Evolutionary conservation across 1,140 invertebrate species (phyloP), one percentile per base, ranked within the genome.

Genomic region (Muscidifurax raptorellus): DNA sequence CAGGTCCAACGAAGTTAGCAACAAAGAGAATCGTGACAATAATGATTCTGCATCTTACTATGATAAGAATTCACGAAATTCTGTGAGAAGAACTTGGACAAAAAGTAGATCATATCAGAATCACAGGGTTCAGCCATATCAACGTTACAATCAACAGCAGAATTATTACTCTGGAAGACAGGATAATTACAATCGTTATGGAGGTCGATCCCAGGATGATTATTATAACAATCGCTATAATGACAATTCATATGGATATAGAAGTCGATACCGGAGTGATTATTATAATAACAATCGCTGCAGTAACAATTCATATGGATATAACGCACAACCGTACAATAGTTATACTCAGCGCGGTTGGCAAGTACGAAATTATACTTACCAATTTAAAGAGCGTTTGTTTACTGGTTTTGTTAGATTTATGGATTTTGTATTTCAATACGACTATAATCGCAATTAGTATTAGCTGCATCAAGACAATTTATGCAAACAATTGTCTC

Each of bases 331-430:
- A n/a, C 36, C 36, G 36, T 40, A 40, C 36, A 9, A 40, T 10
- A 40, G 36, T 40, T 40, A 40, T 9, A 40, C 36, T n/a, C 22
- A n/a, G 44, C 22, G 2, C 47, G 2, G 9, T 36, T 78, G 27
- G n/a, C 27, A 52, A 32, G 52, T 78, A 15, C 78, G 44, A 67
- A 40, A 36, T 64, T 80, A 36, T 10, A 67, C 30, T n/a, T 30
- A 30, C 15, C 18, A 36, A 15, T 80, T 67, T 25, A 69, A 80
- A n/a, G 15, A 66, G 27, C 59, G 78, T 15, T 12, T 80, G 5
- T 69, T 80, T 27, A n/a, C 10, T 40, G 78, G 78, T 15, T 80
- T 80, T 10, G 22, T 69, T n/a, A 44, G 36, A 80, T 80, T 67
- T 2, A 67, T 80, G 64, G 44, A 80, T 80, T 80, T 36, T 32